Evolutionary conservation across 2,797 vertebrate species (phyloP).

Genomic region (Sebastes hubbsi): DNA sequence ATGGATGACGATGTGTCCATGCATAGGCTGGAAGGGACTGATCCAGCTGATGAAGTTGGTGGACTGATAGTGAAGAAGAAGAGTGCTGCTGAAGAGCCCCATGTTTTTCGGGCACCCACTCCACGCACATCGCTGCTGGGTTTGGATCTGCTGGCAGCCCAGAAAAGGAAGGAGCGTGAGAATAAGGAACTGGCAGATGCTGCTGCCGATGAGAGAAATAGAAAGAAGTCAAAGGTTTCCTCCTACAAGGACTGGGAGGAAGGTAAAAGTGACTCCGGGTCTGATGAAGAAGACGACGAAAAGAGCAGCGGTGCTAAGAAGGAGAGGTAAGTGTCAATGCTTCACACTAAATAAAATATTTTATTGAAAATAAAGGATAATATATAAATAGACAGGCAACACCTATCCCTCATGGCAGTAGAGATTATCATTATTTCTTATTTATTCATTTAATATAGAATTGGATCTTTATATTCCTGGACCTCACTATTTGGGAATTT

Average conservation of each 20-base stretch:
- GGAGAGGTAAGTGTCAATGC: slow-evolving; percentile 82
- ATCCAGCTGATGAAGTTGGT: slow-evolving; percentile 81
- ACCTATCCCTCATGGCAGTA: not conserved
- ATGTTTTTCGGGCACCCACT: slow-evolving; percentile 93
- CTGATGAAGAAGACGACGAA: slow-evolving; percentile 82
- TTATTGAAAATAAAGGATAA: not conserved
- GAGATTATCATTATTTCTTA: not conserved
- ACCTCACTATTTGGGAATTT: not conserved
- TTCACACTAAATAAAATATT: not conserved
- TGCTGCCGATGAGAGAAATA: slow-evolving; percentile 74
- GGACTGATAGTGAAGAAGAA: slow-evolving; percentile 92
- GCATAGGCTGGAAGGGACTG: slow-evolving; percentile 90
- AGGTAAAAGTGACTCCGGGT: slow-evolving; percentile 83
- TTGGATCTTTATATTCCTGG: not conserved
- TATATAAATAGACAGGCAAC: not conserved
- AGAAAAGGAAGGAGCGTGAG: slow-evolving; percentile 93
- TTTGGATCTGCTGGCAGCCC: slow-evolving; percentile 92
- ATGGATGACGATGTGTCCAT: slow-evolving; percentile 86
- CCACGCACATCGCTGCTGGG: slow-evolving; percentile 93
- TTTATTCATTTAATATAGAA: not conserved
- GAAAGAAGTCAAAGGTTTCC: slow-evolving; percentile 87
- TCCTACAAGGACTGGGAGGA: slow-evolving; percentile 92
- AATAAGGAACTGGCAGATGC: slow-evolving; percentile 81
- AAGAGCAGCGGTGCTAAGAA: slow-evolving; percentile 77
- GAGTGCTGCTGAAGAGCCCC: slow-evolving; percentile 87